phyloP scores from a whole-genome alignment of 2,113 vertebrate genomes.

The Oreochromis aureus region DNA sequence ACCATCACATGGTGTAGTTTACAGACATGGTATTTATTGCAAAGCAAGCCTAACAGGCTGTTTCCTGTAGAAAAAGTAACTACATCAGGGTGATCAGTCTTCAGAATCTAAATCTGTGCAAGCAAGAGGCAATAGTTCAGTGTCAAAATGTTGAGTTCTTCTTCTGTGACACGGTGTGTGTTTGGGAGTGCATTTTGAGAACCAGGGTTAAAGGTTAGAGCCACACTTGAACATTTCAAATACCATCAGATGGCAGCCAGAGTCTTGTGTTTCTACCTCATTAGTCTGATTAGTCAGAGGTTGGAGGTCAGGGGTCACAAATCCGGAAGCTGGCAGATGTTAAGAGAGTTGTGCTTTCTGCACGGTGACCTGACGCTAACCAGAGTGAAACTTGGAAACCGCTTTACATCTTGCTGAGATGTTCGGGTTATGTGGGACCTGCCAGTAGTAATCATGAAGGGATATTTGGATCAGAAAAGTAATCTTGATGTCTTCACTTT shows the following conservation, averaged over 20 bases:
- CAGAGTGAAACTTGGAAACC: conserved; percentile 14
- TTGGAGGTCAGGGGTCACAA: conserved; percentile 47
- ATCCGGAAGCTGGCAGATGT: conserved; percentile 60
- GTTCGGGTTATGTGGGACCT: not conserved
- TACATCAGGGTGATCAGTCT: not conserved
- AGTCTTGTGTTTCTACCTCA: conserved; percentile 57
- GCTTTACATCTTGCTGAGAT: not conserved
- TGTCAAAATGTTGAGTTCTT: not conserved
- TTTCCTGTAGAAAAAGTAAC: accelerated
- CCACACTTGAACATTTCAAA: conserved; percentile 38
- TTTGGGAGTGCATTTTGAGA: not conserved
- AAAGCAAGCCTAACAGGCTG: not conserved
- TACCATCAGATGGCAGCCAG: conserved; percentile 32
- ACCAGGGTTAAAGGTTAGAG: conserved; percentile 50
- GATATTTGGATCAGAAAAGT: conserved; percentile 18
- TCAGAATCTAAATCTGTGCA: not conserved
- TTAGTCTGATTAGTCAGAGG: conserved; percentile 55
- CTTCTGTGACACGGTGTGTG: not conserved
- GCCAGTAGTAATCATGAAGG: not conserved
- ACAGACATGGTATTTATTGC: not conserved
- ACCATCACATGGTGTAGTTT: not conserved
- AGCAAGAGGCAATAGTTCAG: too few relatives aligned
- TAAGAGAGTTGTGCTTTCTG: conserved; percentile 13
- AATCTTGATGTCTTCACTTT: conserved; percentile 11
- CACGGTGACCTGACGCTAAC: conserved; percentile 33